A percentile compares a stretch with the other conserved stretches of the same genome.
Evolutionary conservation across 2,888 invertebrate species (phyloP).

Genomic region (Agriotes lineatus): DNA sequence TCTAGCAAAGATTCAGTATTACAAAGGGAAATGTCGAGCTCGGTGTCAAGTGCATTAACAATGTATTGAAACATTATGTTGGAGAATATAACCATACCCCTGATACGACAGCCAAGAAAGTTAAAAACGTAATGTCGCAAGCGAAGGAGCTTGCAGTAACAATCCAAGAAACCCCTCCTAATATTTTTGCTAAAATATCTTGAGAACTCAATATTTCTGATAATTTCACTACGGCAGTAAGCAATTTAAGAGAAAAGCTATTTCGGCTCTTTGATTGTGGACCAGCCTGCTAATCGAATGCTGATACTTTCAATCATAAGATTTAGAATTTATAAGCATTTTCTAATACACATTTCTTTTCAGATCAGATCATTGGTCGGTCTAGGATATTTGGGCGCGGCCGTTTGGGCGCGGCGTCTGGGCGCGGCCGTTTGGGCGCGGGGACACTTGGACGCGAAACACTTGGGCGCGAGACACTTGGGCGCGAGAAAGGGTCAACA

Average conservation of each 20-base stretch:
- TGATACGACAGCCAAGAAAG: neutral
- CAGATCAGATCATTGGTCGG: neutral
- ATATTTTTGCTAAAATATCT: neutral
- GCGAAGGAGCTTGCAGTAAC: neutral
- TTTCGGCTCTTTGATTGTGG: neutral
- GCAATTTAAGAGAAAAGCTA: neutral
- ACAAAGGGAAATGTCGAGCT: too few species aligned
- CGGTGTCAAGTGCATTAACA: neutral
- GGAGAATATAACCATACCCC: neutral
- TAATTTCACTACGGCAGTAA: neutral
- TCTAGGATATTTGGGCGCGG: too few species aligned
- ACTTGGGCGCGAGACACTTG: too few species aligned
- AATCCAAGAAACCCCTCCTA: too few species aligned
- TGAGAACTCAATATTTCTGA: neutral
- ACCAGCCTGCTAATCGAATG: neutral
- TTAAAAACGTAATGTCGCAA: neutral
- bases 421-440: too few species aligned
- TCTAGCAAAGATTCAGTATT: neutral
- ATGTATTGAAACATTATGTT: neutral
- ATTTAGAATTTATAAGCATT: neutral
- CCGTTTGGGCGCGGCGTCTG: too few species aligned
- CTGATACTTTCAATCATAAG: neutral
- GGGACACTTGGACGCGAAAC: too few species aligned
- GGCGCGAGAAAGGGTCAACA: too few species aligned
- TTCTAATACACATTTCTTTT: neutral